phyloP scores from a whole-genome alignment of 2,888 invertebrate species.

The Dendrolimus pini region DNA sequence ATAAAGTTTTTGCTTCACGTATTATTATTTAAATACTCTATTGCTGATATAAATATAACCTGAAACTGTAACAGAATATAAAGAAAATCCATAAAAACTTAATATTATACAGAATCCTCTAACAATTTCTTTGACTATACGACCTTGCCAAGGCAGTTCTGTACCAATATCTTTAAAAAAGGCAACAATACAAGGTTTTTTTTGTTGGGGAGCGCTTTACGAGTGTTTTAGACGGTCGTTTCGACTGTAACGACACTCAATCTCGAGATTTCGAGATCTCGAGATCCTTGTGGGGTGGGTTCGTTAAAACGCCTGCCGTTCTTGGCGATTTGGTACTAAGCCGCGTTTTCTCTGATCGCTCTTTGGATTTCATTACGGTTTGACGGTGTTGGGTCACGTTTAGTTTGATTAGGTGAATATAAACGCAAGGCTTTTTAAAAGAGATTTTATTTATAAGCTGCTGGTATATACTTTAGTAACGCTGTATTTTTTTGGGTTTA shows the following conservation, averaged over 20 bases:
- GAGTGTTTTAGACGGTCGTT: constrained; percentile 17
- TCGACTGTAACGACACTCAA: constrained; percentile 17
- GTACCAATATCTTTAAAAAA: background rate
- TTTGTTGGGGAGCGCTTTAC: constrained; percentile 8
- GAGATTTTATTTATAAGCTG: too few relatives aligned
- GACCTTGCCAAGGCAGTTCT: background rate
- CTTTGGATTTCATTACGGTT: constrained; percentile 15
- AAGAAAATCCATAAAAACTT: background rate
- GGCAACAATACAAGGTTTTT: constrained; percentile 1
- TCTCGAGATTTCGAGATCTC: constrained; percentile 6
- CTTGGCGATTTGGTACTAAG: constrained; percentile 10
- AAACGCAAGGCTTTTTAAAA: background rate
- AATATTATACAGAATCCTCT: background rate
- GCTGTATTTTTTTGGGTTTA: too few relatives aligned
- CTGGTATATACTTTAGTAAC: too few relatives aligned
- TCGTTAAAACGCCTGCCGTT: constrained; percentile 3
- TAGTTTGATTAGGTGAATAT: background rate
- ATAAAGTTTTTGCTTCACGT: too few relatives aligned
- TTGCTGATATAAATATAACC: background rate
- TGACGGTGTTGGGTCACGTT: constrained; percentile 9
- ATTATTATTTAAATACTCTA: too few relatives aligned
- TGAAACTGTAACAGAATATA: background rate
- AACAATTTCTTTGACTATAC: background rate
- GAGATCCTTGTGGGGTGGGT: background rate
- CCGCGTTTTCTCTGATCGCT: constrained; percentile 9